Evolutionary conservation across 2,797 vertebrate genomes (phyloP).

Genomic region (Lepus townsendii): DNA sequence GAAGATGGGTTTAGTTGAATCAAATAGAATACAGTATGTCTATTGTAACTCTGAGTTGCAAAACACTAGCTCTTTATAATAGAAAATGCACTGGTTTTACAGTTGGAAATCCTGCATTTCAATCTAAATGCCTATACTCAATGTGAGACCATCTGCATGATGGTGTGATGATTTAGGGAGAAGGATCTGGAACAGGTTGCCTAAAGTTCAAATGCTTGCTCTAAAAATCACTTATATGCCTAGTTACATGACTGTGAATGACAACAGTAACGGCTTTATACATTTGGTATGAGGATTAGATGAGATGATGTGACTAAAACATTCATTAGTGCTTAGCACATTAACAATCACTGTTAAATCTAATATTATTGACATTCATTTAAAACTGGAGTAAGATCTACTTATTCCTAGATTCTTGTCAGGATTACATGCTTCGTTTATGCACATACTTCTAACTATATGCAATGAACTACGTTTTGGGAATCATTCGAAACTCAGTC

Average conservation of each 20-base stretch:
- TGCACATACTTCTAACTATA: neutral
- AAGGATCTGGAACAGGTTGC: neutral
- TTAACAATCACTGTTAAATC: neutral
- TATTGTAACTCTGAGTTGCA: neutral
- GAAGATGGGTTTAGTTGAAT: neutral
- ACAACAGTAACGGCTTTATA: neutral
- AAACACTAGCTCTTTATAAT: neutral
- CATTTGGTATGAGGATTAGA: neutral
- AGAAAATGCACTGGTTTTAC: conserved; percentile 30
- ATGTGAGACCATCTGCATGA: neutral
- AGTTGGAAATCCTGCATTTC: neutral
- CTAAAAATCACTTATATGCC: neutral
- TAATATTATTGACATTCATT: conserved; percentile 4
- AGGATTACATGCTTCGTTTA: neutral
- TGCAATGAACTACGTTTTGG: neutral
- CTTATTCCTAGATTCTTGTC: neutral
- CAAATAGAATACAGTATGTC: neutral
- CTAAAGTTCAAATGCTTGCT: neutral
- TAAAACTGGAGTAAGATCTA: neutral
- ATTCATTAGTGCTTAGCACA: neutral
- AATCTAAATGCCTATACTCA: neutral
- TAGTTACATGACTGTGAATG: neutral
- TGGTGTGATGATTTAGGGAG: neutral
- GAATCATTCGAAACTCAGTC: neutral
- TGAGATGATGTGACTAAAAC: neutral